These are phyloP conservation scores for Zonitis immaculata DNA, from an alignment of 2,888 invertebrate genomes.

Conservation along the genomic window DNA sequence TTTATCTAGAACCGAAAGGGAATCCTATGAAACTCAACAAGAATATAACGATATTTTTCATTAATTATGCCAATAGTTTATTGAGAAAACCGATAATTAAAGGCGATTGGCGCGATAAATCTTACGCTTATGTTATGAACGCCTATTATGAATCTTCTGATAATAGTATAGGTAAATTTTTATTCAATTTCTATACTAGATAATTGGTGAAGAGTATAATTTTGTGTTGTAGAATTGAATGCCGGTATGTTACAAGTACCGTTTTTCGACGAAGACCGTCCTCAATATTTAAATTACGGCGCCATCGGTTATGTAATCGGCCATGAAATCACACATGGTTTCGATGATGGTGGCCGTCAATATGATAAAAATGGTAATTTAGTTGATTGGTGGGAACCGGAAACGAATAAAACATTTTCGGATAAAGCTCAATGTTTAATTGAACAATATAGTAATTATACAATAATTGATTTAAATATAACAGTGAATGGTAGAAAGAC, in stretches of 20 bases:
- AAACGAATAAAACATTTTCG: constrained; percentile 71
- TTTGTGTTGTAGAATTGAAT: constrained; percentile 51
- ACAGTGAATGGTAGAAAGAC: constrained; percentile 50
- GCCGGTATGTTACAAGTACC: constrained; percentile 82
- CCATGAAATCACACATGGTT: constrained; percentile 81
- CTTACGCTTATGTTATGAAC: not conserved
- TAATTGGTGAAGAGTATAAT: constrained; percentile 3
- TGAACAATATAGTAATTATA: constrained; percentile 82
- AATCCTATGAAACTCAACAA: not conserved
- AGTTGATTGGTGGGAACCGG: constrained; percentile 80
- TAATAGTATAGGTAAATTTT: not conserved
- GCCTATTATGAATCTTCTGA: not conserved
- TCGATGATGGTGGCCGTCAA: constrained; percentile 76
- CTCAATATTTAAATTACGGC: constrained; percentile 80
- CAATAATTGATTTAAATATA: constrained; percentile 63
- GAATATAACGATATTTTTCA: not conserved
- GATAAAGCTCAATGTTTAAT: constrained; percentile 78
- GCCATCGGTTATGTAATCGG: constrained; percentile 81
- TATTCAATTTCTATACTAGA: not conserved
- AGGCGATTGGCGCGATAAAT: not conserved
- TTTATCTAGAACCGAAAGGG: not conserved
- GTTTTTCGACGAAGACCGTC: constrained; percentile 77
- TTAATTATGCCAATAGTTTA: not conserved
- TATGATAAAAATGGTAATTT: constrained; percentile 83
- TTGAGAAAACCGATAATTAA: not conserved